These are phyloP conservation scores for Vesta saturnalis DNA, from an alignment of 2,888 invertebrate species.

Conservation along the genomic window DNA sequence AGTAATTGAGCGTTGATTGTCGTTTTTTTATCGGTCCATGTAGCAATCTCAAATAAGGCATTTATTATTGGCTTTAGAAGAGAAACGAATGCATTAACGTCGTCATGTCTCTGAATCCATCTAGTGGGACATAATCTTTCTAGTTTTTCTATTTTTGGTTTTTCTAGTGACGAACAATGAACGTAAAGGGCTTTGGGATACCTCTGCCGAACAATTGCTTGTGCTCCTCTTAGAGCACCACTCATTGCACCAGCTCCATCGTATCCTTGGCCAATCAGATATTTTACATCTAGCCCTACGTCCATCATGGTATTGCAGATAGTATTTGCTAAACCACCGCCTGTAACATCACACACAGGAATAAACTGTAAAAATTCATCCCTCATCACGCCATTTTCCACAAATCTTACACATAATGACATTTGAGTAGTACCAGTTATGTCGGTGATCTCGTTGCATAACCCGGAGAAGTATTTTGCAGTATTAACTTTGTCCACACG, in stretches of 20 bases:
- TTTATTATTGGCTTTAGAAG: too few species aligned
- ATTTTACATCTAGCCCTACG: too few species aligned
- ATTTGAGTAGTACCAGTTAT: background rate
- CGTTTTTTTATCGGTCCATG: background rate
- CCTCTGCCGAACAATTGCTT: background rate
- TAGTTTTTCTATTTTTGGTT: background rate
- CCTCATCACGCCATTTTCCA: background rate
- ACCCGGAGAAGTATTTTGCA: conserved; percentile 3
- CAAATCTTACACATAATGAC: too few species aligned
- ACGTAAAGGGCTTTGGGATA: background rate
- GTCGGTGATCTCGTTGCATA: conserved; percentile 7
- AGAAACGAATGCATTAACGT: background rate
- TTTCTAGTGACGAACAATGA: background rate
- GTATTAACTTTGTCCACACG: conserved; percentile 6
- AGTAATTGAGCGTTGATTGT: background rate
- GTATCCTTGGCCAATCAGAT: too few species aligned
- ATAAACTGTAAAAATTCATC: background rate
- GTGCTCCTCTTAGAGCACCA: background rate
- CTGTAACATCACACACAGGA: background rate
- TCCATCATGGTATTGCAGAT: too few species aligned
- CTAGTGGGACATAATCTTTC: background rate
- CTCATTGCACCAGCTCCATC: too few species aligned
- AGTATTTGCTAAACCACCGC: background rate
- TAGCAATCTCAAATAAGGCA: too few species aligned
- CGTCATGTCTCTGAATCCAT: too few species aligned